phyloP scores from a whole-genome alignment of 2,113 vertebrate species.

The Anser cygnoides region DNA sequence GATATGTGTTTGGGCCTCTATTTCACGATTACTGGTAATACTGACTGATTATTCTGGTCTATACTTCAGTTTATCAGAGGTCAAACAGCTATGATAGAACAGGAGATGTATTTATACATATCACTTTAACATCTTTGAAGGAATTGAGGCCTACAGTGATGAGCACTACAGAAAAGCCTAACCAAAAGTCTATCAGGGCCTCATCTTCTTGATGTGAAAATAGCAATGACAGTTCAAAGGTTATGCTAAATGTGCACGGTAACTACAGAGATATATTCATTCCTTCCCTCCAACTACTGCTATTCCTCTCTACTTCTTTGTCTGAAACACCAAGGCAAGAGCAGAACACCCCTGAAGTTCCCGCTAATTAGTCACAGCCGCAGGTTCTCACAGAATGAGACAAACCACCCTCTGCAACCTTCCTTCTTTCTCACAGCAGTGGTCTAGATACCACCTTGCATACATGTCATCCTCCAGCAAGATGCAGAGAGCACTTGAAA shows the following conservation, averaged over 20 bases:
- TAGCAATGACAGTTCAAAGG: not conserved
- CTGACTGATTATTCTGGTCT: not conserved
- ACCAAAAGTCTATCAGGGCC: not conserved
- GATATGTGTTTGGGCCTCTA: not conserved
- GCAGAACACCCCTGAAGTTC: not conserved
- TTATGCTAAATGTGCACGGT: not conserved
- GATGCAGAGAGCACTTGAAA: not conserved
- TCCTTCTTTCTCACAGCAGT: not conserved
- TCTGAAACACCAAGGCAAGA: not conserved
- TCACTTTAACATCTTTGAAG: not conserved
- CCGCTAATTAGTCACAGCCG: slow-evolving; percentile 9
- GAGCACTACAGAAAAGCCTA: not conserved
- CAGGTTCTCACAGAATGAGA: not conserved
- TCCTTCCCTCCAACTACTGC: not conserved
- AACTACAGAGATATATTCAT: not conserved
- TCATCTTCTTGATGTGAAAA: not conserved
- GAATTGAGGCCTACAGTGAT: not conserved
- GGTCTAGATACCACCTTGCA: not conserved
- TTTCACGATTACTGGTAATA: not conserved
- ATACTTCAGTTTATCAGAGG: not conserved
- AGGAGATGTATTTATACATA: not conserved
- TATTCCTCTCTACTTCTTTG: not conserved
- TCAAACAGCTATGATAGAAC: not conserved
- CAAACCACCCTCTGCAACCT: not conserved
- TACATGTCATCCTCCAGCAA: not conserved